Percentiles rank a stretch among this genome's conserved stretches.
phyloP scores from a whole-genome alignment of 2,113 vertebrate genomes.

The Dasyurus viverrinus region DNA sequence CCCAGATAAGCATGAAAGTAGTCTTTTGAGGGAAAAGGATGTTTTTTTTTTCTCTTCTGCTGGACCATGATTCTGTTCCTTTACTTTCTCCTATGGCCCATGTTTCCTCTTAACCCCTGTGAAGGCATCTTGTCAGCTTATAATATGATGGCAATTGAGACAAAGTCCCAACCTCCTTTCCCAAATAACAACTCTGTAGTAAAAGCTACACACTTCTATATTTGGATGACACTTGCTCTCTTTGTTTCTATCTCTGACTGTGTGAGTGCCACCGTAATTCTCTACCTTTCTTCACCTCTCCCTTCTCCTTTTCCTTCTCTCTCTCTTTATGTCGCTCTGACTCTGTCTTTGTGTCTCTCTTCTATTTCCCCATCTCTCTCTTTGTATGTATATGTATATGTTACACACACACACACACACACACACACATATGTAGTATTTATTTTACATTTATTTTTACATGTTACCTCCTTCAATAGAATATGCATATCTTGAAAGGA shows the following conservation, averaged over 20 bases:
- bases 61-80: neutral
- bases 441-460: too few relatives aligned
- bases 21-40: neutral
- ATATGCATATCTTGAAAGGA: neutral
- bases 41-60: neutral
- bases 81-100: neutral
- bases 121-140: neutral
- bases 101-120: neutral
- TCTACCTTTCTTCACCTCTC: neutral
- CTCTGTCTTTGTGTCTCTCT: too few relatives aligned
- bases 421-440: too few relatives aligned
- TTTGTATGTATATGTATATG: too few relatives aligned
- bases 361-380: too few relatives aligned
- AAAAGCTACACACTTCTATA: neutral
- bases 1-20: neutral
- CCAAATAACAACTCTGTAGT: neutral
- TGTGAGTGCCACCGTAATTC: neutral
- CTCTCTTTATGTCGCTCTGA: neutral
- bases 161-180: neutral
- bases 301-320: too few relatives aligned
- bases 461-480: too few relatives aligned
- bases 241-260: neutral
- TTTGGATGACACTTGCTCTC: neutral
- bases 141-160: neutral
- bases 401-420: too few relatives aligned